phyloP scores from a whole-genome alignment of 2,888 invertebrate genomes.

The Hyppa rectilinea region DNA sequence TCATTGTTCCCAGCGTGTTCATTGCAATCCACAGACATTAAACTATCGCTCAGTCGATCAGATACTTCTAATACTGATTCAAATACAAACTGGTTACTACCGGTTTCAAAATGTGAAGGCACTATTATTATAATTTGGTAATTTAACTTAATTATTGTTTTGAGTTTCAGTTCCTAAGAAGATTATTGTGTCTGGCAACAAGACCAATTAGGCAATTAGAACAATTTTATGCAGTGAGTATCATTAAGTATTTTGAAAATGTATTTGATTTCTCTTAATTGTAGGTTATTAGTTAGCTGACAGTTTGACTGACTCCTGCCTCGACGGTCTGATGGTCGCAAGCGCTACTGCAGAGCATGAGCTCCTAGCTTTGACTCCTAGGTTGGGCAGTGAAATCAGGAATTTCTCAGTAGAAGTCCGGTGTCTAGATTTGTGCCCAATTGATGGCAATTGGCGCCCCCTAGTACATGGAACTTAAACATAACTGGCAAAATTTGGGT shows the following conservation, averaged over 20 bases:
- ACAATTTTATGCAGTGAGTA: conserved; percentile 10
- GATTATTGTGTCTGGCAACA: neutral
- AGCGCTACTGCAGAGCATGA: neutral
- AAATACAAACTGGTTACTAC: conserved; percentile 29
- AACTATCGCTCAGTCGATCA: conserved; percentile 43
- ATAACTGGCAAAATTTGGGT: neutral
- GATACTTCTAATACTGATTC: conserved; percentile 37
- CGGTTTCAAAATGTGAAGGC: conserved; percentile 56
- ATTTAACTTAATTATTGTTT: conserved; percentile 10
- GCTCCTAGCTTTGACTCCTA: neutral
- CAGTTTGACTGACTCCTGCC: too few species aligned
- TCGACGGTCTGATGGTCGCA: neutral
- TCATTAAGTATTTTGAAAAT: conserved; percentile 37
- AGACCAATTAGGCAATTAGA: conserved; percentile 2
- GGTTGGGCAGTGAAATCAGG: too few species aligned
- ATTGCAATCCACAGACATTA: conserved; percentile 66
- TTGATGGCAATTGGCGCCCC: too few species aligned
- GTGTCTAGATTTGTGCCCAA: neutral
- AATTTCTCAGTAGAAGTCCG: neutral
- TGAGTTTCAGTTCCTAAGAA: neutral
- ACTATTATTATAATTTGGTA: conserved; percentile 13
- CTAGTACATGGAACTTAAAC: neutral
- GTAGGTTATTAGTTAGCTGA: neutral
- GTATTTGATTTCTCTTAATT: neutral
- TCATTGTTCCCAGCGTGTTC: conserved; percentile 56